Conservation (phyloP, 2,797 vertebrate species). For the Hoplostethus mediterraneus region DNA sequence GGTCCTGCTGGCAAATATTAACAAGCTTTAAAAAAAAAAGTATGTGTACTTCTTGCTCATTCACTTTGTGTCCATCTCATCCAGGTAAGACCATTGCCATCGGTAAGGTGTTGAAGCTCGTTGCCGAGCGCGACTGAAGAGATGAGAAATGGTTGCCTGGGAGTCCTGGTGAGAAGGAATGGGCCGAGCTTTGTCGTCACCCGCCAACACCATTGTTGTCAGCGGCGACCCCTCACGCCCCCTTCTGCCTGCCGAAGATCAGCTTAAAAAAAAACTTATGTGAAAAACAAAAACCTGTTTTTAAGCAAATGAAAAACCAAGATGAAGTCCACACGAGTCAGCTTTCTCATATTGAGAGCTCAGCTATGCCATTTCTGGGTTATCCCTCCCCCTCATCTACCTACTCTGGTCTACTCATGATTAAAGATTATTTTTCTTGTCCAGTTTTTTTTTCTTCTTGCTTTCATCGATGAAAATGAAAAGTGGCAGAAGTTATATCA, state of each 20-base stretch:
- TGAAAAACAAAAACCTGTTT: constrained; percentile 79
- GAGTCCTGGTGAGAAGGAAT: constrained; percentile 68
- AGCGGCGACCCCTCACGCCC: constrained; percentile 85
- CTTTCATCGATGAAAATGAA: constrained; percentile 87
- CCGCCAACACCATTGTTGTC: constrained; percentile 79
- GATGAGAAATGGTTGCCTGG: constrained; percentile 7
- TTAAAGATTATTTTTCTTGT: constrained; percentile 57
- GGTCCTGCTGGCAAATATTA: no score
- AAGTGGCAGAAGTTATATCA: constrained; percentile 88
- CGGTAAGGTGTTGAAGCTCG: constrained; percentile 99
- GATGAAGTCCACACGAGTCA: constrained; percentile 93
- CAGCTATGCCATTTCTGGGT: constrained; percentile 96
- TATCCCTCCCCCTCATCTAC: constrained; percentile 77
- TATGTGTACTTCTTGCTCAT: background rate
- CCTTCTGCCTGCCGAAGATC: constrained; percentile 89
- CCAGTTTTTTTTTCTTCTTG: constrained; percentile 65
- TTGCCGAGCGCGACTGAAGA: constrained; percentile 96
- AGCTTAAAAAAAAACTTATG: constrained; percentile 81
- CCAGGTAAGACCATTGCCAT: constrained; percentile 99
- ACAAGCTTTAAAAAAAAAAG: no score
- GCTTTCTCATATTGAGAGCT: constrained; percentile 99
- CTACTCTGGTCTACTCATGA: constrained; percentile 63
- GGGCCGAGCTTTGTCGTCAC: constrained; percentile 80
- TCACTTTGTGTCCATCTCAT: constrained; percentile 13
- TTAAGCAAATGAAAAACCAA: constrained; percentile 83